Evolutionary conservation across 2,797 vertebrate genomes (phyloP), one percentile per base, ranked within the genome.

Genomic region (Sebastiscus albofasciatus): DNA sequence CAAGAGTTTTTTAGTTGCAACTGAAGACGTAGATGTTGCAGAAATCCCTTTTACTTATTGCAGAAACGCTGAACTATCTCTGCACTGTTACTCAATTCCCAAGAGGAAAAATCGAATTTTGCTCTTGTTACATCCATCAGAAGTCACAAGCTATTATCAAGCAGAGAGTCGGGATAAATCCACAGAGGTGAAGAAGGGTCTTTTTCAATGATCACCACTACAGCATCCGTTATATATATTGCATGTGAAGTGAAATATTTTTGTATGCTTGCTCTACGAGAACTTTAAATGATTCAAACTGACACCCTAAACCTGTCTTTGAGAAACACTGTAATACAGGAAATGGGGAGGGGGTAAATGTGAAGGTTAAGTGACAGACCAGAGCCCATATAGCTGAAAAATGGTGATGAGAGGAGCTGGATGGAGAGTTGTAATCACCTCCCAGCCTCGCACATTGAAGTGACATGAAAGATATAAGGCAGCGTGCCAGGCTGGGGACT

Each of bases 321-420:
- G 55, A 83, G 66, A 78, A 31, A 58, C 20, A 10, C 54, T 39
- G 58, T 77, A 24, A 60, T 59, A 56, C 14, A 82, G 80, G 46
- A 76, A 69, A 75, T 18, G 42, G 60, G 55, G 34, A 22, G 76
- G 20, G 70, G 61, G 76, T 14, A 55, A 27, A 24, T n/a, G 39
- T 88, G 88, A 92, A 93, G 90, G 93, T 91, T 72, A 92, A 87
- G 61, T 90, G 90, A 90, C 86, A 80, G 71, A 81, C 31, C n/a
- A 2, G 52, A 69, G 82, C 80, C 75, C 82, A 82, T 86, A 88
- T 29, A 77, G 69, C 61, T 92, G 90, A 93, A 58, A 75, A 71
- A 93, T 89, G 86, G 81, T 93, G 89, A 92, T 92, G 92, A 91
- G 88, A 61, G 58, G 34, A 56, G 69, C 56, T 31, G 52, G 75